phyloP scores from a whole-genome alignment of 2,888 invertebrate genomes.

The Himalopsyche anomala region DNA sequence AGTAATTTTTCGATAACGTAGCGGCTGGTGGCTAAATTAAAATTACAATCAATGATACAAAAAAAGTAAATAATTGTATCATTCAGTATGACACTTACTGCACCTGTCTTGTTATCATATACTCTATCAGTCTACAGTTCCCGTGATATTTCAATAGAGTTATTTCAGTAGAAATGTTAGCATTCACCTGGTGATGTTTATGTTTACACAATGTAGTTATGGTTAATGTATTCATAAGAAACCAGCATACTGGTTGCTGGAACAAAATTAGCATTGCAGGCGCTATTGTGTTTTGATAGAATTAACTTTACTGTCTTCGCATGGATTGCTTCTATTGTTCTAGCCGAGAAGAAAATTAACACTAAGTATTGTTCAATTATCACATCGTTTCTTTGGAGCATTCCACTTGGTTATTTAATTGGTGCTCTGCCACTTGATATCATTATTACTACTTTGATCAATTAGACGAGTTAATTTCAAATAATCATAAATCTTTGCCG shows the following conservation, averaged over 20 bases:
- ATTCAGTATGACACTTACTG: background rate
- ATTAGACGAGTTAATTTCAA: background rate
- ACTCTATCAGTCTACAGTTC: background rate
- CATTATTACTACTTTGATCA: slow-evolving; percentile 11
- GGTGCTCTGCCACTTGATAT: background rate
- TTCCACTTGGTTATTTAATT: background rate
- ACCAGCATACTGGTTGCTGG: background rate
- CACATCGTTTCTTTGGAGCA: slow-evolving; percentile 18
- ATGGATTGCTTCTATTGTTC: slow-evolving; percentile 16
- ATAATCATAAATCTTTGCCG: background rate
- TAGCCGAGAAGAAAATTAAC: slow-evolving; percentile 17
- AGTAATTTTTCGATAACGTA: too few species aligned
- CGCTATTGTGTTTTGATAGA: slow-evolving; percentile 26
- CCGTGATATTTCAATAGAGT: slow-evolving; percentile 26
- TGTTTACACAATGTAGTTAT: slow-evolving; percentile 22
- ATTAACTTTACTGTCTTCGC: slow-evolving; percentile 16
- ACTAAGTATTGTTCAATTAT: slow-evolving; percentile 26
- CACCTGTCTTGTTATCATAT: background rate
- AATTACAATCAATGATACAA: too few species aligned
- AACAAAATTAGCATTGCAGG: slow-evolving; percentile 13
- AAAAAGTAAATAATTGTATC: too few species aligned
- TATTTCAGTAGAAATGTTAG: slow-evolving; percentile 8
- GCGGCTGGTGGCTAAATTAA: too few species aligned
- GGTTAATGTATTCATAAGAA: slow-evolving; percentile 17
- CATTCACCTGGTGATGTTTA: slow-evolving; percentile 25